These are phyloP conservation scores for Nixonia krombeini DNA, from an alignment of 1,140 invertebrate species.

Conservation along the genomic window DNA sequence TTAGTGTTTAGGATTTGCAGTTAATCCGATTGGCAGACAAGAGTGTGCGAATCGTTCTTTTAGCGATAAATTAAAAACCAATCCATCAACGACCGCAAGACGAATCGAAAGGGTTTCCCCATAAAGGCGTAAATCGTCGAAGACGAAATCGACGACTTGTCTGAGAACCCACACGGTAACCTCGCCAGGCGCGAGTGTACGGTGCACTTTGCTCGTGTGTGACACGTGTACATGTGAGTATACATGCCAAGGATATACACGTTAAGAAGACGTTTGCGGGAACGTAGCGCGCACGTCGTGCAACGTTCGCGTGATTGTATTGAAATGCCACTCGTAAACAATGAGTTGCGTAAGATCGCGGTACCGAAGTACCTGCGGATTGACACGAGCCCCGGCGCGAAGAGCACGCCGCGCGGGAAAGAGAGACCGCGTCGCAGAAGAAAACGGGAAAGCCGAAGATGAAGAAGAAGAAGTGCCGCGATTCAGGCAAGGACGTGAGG, in stretches of 20 bases:
- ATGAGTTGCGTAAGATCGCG: slow-evolving; percentile 46
- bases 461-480: slow-evolving; percentile 18
- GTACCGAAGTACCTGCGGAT: slow-evolving; percentile 24
- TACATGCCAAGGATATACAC: slow-evolving; percentile 42
- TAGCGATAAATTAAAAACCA: too few relatives aligned
- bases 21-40: too few relatives aligned
- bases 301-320: slow-evolving; percentile 45
- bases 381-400: slow-evolving; percentile 33
- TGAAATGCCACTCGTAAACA: slow-evolving; percentile 54
- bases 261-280: slow-evolving; percentile 9
- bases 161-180: slow-evolving; percentile 13
- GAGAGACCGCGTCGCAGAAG: background rate
- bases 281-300: slow-evolving; percentile 22
- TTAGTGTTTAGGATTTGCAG: too few relatives aligned
- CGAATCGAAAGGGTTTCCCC: background rate
- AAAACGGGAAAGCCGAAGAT: slow-evolving; percentile 9
- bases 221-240: slow-evolving; percentile 16
- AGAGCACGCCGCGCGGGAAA: background rate
- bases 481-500: slow-evolving; percentile 12
- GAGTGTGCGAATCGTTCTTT: too few relatives aligned
- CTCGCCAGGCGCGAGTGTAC: slow-evolving; percentile 25
- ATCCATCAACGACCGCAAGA: background rate
- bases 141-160: slow-evolving; percentile 23
- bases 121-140: background rate
- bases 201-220: background rate